Conservation (phyloP, 2,113 vertebrate genomes). For the Conger conger region DNA sequence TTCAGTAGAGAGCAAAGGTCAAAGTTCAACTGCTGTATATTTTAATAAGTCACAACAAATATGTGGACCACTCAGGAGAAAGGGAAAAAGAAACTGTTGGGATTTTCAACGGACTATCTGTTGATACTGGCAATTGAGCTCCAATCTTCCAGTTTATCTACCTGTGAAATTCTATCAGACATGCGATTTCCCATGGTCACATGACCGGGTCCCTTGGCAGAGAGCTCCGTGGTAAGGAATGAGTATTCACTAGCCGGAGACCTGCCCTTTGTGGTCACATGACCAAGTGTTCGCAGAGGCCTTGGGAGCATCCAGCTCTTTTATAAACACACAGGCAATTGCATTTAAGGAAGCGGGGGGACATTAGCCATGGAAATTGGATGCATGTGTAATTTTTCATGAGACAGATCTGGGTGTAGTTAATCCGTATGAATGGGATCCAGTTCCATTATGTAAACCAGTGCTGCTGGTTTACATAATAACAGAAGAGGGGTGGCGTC, state of each 20-base stretch:
- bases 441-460: slow-evolving; percentile 61
- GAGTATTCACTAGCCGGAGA: not conserved
- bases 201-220: slow-evolving; percentile 44
- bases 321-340: slow-evolving; percentile 48
- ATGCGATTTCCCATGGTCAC: slow-evolving; percentile 67
- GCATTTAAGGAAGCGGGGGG: slow-evolving; percentile 55
- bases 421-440: slow-evolving; percentile 56
- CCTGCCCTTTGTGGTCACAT: slow-evolving; percentile 48
- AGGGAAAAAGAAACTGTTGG: slow-evolving; percentile 43
- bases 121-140: slow-evolving; percentile 76
- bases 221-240: slow-evolving; percentile 47
- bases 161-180: slow-evolving; percentile 77
- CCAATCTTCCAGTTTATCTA: slow-evolving; percentile 72
- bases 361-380: slow-evolving; percentile 41
- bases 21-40: slow-evolving; percentile 71
- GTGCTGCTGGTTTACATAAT: slow-evolving; percentile 68
- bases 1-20: slow-evolving; percentile 68
- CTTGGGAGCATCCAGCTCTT: slow-evolving; percentile 26
- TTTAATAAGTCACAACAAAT: slow-evolving; percentile 63
- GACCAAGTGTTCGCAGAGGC: slow-evolving; percentile 36
- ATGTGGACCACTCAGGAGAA: slow-evolving; percentile 43
- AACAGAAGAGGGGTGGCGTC: slow-evolving; percentile 59
- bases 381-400: slow-evolving; percentile 32
- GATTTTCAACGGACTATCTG: slow-evolving; percentile 57
- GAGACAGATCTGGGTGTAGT: slow-evolving; percentile 48